A percentile compares a stretch with the other conserved stretches of the same genome.
These are phyloP conservation scores for Philereme vetulata DNA, from an alignment of 2,888 invertebrate species.

Conservation along the genomic window DNA sequence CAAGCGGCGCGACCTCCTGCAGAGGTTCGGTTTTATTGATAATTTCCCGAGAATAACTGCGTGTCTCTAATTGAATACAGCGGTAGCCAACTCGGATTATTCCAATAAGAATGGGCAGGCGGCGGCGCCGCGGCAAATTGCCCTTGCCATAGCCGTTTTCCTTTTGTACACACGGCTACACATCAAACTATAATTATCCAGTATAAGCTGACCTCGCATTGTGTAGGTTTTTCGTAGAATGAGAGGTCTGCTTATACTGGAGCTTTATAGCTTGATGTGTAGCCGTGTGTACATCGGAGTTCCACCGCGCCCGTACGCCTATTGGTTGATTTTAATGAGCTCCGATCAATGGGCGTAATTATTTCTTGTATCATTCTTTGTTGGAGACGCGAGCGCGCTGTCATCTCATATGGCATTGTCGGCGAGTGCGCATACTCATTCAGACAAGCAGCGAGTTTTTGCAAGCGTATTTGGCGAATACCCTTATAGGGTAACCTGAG, in stretches of 20 bases:
- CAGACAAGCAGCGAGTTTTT: conserved; percentile 58
- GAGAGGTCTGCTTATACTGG: no score
- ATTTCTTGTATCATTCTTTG: conserved; percentile 79
- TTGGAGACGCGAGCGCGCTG: conserved; percentile 66
- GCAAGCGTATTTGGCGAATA: conserved; percentile 69
- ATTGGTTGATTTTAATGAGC: conserved; percentile 80
- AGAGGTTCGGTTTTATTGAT: conserved; percentile 57
- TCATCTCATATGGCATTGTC: conserved; percentile 62
- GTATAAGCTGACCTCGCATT: no score
- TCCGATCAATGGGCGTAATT: conserved; percentile 81
- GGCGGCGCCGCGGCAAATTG: conserved; percentile 77
- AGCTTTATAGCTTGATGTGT: no score
- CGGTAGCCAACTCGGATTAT: conserved; percentile 66
- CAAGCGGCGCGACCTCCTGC: conserved; percentile 45
- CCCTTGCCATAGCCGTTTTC: conserved; percentile 58
- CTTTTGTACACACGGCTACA: no score
- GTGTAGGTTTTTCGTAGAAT: no score
- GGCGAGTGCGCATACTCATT: conserved; percentile 37
- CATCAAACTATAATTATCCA: no score
- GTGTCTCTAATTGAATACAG: conserved; percentile 66
- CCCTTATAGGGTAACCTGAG: conserved; percentile 57
- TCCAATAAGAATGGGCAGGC: conserved; percentile 72
- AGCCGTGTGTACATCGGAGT: conserved; percentile 41
- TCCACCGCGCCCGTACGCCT: conserved; percentile 49
- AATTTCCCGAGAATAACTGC: conserved; percentile 60